These are phyloP conservation scores for Copidosoma floridanum DNA, from an alignment of 1,140 invertebrate species.

Conservation along the genomic window DNA sequence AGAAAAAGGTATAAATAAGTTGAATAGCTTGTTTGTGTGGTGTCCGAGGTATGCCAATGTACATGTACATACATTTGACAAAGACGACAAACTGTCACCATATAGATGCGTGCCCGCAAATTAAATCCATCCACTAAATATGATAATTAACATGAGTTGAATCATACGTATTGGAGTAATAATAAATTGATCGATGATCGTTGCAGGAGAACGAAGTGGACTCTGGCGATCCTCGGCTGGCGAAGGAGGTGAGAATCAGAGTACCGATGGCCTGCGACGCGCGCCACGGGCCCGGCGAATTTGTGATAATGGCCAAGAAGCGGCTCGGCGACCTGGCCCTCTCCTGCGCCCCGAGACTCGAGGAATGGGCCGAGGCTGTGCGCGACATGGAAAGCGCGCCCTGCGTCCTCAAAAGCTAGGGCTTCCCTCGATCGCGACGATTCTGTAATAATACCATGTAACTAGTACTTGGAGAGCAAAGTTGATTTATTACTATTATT, in stretches of 20 bases:
- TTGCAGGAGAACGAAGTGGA: conserved; percentile 49
- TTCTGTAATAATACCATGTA: background rate
- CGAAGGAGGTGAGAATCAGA: conserved; percentile 52
- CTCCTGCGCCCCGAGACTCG: conserved; percentile 69
- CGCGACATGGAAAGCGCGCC: conserved; percentile 63
- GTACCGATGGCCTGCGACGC: conserved; percentile 70
- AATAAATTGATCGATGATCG: too few relatives aligned
- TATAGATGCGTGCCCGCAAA: too few relatives aligned
- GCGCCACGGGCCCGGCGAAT: conserved; percentile 69
- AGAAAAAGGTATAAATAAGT: too few relatives aligned
- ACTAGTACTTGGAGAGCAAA: background rate
- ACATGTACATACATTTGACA: too few relatives aligned
- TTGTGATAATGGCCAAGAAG: conserved; percentile 75
- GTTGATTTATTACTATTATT: too few relatives aligned
- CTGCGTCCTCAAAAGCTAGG: conserved; percentile 62
- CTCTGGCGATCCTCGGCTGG: conserved; percentile 37
- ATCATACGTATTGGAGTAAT: too few relatives aligned
- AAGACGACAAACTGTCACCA: too few relatives aligned
- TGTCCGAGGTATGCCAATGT: too few relatives aligned
- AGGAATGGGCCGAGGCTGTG: conserved; percentile 67
- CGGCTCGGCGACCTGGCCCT: conserved; percentile 69
- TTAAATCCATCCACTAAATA: too few relatives aligned
- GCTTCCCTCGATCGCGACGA: background rate
- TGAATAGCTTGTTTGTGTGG: too few relatives aligned
- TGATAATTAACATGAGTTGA: too few relatives aligned